These are phyloP conservation scores for Gymnosoma rotundatum DNA, from an alignment of 2,888 invertebrate genomes.

Conservation along the genomic window DNA sequence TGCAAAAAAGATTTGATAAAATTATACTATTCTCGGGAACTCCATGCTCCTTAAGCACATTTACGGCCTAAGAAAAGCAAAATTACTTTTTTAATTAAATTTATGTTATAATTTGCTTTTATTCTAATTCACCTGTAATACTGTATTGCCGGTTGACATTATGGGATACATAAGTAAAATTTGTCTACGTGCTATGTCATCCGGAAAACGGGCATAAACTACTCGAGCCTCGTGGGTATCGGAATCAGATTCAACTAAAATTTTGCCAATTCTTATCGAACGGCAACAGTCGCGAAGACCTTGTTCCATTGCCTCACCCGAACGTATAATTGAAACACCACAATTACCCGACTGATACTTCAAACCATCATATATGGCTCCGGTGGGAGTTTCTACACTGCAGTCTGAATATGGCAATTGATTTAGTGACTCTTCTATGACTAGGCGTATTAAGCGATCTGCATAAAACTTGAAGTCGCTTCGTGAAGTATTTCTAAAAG, in stretches of 20 bases:
- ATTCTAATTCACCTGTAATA: slow-evolving; percentile 85
- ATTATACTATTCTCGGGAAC: slow-evolving; percentile 97
- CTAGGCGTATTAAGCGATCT: slow-evolving; percentile 97
- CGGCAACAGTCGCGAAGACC: slow-evolving; percentile 98
- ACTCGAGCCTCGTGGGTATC: slow-evolving; percentile 98
- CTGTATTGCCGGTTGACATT: slow-evolving; percentile 99
- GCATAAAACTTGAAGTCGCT: slow-evolving; percentile 99
- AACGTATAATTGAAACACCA: slow-evolving; percentile 97
- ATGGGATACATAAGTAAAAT: slow-evolving; percentile 99
- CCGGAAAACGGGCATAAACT: slow-evolving; percentile 98
- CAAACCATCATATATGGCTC: slow-evolving; percentile 93
- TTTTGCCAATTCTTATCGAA: slow-evolving; percentile 99
- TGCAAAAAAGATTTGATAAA: slow-evolving; percentile 98
- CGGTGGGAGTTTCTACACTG: slow-evolving; percentile 95
- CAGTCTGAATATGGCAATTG: slow-evolving; percentile 95
- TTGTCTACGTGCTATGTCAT: slow-evolving; percentile 93
- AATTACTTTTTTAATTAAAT: background rate
- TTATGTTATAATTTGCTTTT: background rate
- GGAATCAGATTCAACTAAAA: slow-evolving; percentile 97
- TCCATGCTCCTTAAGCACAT: slow-evolving; percentile 95
- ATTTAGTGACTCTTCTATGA: slow-evolving; percentile 98
- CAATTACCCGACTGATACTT: slow-evolving; percentile 99
- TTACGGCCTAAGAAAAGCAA: slow-evolving; percentile 89
- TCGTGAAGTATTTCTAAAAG: slow-evolving; percentile 91
- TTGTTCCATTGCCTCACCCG: slow-evolving; percentile 98